Evolutionary conservation across 2,113 vertebrate genomes (phyloP), one percentile per base, ranked within the genome.

Genomic region (Vidua macroura): DNA sequence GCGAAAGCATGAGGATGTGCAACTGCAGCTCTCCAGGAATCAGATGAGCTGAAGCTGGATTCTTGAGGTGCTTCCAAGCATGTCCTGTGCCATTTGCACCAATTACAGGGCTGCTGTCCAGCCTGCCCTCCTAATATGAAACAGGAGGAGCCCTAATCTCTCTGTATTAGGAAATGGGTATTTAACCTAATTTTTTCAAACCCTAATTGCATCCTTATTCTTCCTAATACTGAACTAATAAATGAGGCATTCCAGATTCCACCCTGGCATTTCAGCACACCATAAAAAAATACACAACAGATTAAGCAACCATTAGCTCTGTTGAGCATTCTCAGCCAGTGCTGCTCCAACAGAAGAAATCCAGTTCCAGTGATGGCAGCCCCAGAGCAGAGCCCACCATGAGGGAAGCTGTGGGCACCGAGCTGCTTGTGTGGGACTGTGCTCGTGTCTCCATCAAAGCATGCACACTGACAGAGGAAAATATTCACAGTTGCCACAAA

Each of bases 161-260:
- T 67, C 77, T 93, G 46, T 15, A 73, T 37, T 74, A 91, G 91
- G 94, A 96, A 95, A 95, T 66, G 49, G 59, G 44, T 21, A 91
- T 96, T 92, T 94, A 95, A 94, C 74, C 66, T 79, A 60, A 93
- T 95, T 95, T 93, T 84, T 82, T 69, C 83, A 86, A 93, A 84
- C 52, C 28, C 69, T 92, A 93, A 95, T 79, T 92, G 80, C 66
- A 84, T 91, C 39, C 69, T 88, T 64, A 82, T 68, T 88, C 92
- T 92, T 92, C 69, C 49, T 79, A 84, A 93, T 86, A 68, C 56
- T 28, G 52, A 93, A 49, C 83, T 91, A 93, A 92, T 95, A 88
- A 91, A 82, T 46, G 92, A 92, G 44, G 81, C 89, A 89, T 78
- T 90, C 95, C 88, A 80, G 88, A 83, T 92, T 76, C 92, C 72